Base-by-base conservation (phyloP, 2,888 invertebrate genomes). In the Drosophila stalkeri region DNA sequence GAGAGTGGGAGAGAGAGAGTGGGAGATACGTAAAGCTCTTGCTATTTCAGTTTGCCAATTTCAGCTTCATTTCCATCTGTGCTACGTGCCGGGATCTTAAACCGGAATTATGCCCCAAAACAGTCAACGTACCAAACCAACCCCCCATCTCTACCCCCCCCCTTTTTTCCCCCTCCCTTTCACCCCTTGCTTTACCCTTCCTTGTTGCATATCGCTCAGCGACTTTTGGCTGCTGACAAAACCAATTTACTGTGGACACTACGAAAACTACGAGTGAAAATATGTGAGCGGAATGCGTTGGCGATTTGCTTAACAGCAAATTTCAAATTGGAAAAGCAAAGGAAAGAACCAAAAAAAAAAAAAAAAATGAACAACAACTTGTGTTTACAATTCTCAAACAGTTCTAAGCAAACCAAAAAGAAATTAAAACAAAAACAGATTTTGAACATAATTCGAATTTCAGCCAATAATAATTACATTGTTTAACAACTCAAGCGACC, bases 51-150 rank as follows among this genome's bases (percentile, higher is more conserved):
- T 3, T 61, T 47, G 57, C 72, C 43, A 57, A 57, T 62, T 64
- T 64, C 47, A 46, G 14, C 41, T 47, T 39, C 70, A 86, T 84
- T 81, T 77, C 64, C 85, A 81, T 77, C 66, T 43, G 54, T n/a
- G 23, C 47, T 79, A 82, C 81, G 81, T 82, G 81, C 85, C 70
- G 66, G 77, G 81, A 51, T 63, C 67, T 70, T 41, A 8, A 33
- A 31, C 20, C 64, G 60, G 31, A 39, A 64, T 33, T 39, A 5
- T 43, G 37, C 16, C 20, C 37, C 43, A 37, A 37, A 37, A 23
- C 37, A 37, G 23, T 9, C 52, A 37, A 9, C 5, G 33, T 11
- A 33, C 27, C 27, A 27, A 27, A 1, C 33, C 33, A 5, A 2
- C 44, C 12, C 37, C 31, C 16, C 37, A 4, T 0, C 37, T 35